These are phyloP conservation scores for Ailuropoda melanoleuca DNA, from an alignment of 2,113 vertebrate genomes.

Conservation along the genomic window DNA sequence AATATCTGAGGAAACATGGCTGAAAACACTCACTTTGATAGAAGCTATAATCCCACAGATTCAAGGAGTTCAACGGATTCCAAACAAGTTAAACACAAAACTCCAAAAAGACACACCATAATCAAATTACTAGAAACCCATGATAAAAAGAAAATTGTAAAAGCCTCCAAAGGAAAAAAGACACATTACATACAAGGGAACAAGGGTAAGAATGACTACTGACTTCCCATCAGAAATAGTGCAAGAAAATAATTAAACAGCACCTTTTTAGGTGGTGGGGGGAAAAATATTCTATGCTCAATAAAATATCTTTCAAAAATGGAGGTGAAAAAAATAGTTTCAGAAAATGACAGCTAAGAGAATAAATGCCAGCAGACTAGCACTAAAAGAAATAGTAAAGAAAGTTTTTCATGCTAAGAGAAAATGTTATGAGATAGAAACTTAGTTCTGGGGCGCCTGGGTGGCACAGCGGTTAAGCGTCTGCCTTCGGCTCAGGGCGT, in stretches of 20 bases:
- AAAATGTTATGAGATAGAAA: not conserved
- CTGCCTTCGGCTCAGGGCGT: too few species aligned
- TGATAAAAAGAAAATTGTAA: not conserved
- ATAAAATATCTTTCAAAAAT: not conserved
- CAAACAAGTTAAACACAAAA: not conserved
- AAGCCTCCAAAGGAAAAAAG: not conserved
- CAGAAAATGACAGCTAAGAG: slow-evolving; percentile 5
- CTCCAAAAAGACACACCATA: not conserved
- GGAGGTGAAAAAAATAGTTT: not conserved
- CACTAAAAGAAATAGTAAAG: slow-evolving; percentile 3
- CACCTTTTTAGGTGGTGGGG: not conserved
- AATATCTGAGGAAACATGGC: not conserved
- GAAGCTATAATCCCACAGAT: not conserved
- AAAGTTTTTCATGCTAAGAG: not conserved
- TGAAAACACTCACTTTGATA: not conserved
- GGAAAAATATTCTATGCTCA: not conserved
- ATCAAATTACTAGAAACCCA: not conserved
- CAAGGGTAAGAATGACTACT: not conserved
- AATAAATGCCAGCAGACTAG: not conserved
- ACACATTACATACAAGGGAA: not conserved
- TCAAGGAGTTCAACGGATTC: not conserved
- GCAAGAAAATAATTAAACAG: not conserved
- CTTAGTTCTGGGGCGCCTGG: not conserved
- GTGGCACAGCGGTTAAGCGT: too few species aligned
- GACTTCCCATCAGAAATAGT: not conserved